phyloP scores from a whole-genome alignment of 2,113 vertebrate genomes.

The Aleadryas rufinucha region DNA sequence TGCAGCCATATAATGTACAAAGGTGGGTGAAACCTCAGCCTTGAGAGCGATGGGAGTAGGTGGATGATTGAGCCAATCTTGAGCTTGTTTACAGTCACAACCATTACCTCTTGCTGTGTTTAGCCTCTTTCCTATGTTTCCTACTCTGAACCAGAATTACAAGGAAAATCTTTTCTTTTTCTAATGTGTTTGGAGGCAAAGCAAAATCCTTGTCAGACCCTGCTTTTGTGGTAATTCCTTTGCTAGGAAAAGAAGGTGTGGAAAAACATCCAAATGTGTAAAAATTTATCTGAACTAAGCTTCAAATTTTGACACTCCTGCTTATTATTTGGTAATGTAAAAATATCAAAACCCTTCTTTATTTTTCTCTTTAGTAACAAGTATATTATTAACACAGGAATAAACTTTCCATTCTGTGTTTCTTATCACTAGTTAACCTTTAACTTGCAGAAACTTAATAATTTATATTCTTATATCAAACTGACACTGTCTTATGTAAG shows the following conservation, averaged over 20 bases:
- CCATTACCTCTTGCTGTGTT: background rate
- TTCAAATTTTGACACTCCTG: background rate
- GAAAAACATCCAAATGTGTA: background rate
- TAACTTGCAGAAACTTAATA: background rate
- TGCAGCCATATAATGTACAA: background rate
- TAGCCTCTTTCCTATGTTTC: background rate
- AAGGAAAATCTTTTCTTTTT: background rate
- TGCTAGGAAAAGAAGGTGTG: background rate
- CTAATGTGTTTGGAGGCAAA: background rate
- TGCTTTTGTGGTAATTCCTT: background rate
- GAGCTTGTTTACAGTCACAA: background rate
- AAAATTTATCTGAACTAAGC: background rate
- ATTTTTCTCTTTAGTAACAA: background rate
- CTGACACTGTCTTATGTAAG: background rate
- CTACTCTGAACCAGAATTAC: background rate
- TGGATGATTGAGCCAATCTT: background rate
- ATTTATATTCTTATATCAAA: background rate
- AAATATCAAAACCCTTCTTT: background rate
- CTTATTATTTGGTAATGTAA: background rate
- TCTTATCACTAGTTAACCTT: background rate
- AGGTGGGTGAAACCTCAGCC: background rate
- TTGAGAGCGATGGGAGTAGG: background rate
- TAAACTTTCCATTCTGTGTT: background rate
- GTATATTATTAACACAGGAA: background rate
- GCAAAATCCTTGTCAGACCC: background rate